phyloP scores from a whole-genome alignment of 1,140 invertebrate species.

The Neodiprion virginianus region DNA sequence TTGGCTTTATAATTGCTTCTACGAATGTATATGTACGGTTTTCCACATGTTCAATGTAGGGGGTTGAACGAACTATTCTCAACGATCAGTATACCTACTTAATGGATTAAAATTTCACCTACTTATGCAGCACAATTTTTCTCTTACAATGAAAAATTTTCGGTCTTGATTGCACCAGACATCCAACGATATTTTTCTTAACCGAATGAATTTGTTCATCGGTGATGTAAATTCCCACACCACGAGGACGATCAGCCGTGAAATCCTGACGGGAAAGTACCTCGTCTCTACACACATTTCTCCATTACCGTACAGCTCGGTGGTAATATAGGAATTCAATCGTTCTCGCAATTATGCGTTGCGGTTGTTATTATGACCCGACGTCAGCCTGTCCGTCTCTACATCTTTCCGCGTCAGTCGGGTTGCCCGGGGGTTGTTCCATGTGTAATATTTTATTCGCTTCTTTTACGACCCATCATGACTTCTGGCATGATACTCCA shows the following conservation, averaged over 20 bases:
- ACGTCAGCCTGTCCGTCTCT: slow-evolving; percentile 23
- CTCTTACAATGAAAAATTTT: too few species aligned
- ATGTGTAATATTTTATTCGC: slow-evolving; percentile 57
- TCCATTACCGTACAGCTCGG: slow-evolving; percentile 29
- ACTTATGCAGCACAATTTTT: too few species aligned
- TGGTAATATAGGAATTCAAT: slow-evolving; percentile 61
- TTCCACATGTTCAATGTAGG: too few species aligned
- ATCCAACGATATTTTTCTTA: too few species aligned
- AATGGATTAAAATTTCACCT: too few species aligned
- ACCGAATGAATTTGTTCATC: too few species aligned
- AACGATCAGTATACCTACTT: too few species aligned
- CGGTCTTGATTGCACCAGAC: too few species aligned
- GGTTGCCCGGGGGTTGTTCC: background rate
- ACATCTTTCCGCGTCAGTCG: background rate
- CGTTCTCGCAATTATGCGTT: slow-evolving; percentile 57
- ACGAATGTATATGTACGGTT: background rate
- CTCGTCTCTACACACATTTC: background rate
- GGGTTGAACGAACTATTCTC: too few species aligned
- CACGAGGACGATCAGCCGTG: too few species aligned
- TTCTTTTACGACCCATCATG: slow-evolving; percentile 53
- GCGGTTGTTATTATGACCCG: slow-evolving; percentile 53
- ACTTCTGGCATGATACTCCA: background rate
- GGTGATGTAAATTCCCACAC: too few species aligned
- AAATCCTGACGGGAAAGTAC: too few species aligned
- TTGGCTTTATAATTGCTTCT: slow-evolving; percentile 35